Percentiles rank a stretch among this genome's conserved stretches.
These are phyloP conservation scores for Alaudala cheleensis DNA, from an alignment of 2,113 vertebrate species.

Conservation along the genomic window DNA sequence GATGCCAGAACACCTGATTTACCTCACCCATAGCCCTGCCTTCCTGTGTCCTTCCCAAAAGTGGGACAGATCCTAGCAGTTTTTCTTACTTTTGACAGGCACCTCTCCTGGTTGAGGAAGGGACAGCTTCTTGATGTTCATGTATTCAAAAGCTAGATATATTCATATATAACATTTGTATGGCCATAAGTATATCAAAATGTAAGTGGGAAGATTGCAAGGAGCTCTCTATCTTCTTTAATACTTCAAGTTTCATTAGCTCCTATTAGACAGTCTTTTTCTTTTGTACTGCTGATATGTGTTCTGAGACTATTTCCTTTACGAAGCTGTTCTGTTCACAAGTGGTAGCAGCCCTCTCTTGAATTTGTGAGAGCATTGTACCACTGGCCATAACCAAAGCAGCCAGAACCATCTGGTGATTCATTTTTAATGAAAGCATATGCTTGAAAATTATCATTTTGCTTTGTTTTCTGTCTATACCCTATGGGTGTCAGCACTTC, in stretches of 20 bases:
- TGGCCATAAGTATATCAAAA: neutral
- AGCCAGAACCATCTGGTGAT: neutral
- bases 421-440: neutral
- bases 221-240: neutral
- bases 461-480: neutral
- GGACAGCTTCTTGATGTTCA: neutral
- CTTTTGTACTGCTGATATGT: neutral
- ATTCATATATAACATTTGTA: neutral
- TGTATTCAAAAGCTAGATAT: neutral
- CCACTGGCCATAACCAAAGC: neutral
- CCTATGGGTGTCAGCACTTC: neutral
- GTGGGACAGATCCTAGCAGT: neutral
- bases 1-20: neutral
- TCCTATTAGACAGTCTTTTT: neutral
- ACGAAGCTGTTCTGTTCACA: neutral
- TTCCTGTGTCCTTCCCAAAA: fast-evolving
- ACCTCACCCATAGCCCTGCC: neutral
- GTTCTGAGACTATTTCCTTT: neutral
- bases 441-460: neutral
- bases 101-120: neutral
- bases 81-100: neutral
- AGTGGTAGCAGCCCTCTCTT: neutral
- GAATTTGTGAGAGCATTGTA: neutral
- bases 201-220: neutral
- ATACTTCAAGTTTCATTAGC: neutral